Base-by-base conservation (phyloP, 2,888 invertebrate genomes). In the Dyspetes luteomarginatus region DNA sequence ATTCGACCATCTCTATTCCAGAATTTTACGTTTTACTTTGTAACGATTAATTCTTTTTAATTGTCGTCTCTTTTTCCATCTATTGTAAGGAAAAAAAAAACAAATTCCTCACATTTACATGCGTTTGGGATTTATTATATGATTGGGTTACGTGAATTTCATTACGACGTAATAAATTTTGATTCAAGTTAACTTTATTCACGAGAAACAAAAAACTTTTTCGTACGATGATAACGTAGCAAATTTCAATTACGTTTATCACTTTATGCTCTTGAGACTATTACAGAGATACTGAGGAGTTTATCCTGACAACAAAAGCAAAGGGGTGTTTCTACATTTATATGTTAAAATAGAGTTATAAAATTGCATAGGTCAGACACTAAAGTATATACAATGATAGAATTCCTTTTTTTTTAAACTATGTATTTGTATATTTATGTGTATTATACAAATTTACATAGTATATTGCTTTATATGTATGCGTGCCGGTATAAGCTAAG, bases 271-370 rank as follows among this genome's bases (percentile, higher is more conserved):
- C n/a, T n/a, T n/a, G n/a, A n/a, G n/a, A n/a, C n/a, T n/a, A n/a
- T n/a, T n/a, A n/a, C n/a, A n/a, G n/a, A n/a, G n/a, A n/a, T n/a
- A n/a, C n/a, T n/a, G n/a, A n/a, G n/a, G n/a, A n/a, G n/a, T n/a
- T n/a, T n/a, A n/a, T n/a, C n/a, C n/a, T n/a, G n/a, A n/a, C n/a
- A 12, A 36, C 7, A 36, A 36, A 36, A 36, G 12, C 12, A 4
- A 36, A 12, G 36, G 36, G 12, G 7, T 45, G 30, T 50, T 74
- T 17, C 19, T n/a, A 56, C 62, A 74, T 79, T 74, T 41, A 28
- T 69, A 55, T 64, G 48, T 48, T 69, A 45, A 56, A 64, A 69
- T 55, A 15, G 64, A 64, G 56, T 56, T 41, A 62, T 67, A 48
- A 68, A n/a, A n/a, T n/a, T 64, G 64, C 56, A 52, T 12, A 28